Evolutionary conservation across 2,113 vertebrate species (phyloP), one percentile per base, ranked within the genome.

Genomic region (Benitochromis conjunctus): DNA sequence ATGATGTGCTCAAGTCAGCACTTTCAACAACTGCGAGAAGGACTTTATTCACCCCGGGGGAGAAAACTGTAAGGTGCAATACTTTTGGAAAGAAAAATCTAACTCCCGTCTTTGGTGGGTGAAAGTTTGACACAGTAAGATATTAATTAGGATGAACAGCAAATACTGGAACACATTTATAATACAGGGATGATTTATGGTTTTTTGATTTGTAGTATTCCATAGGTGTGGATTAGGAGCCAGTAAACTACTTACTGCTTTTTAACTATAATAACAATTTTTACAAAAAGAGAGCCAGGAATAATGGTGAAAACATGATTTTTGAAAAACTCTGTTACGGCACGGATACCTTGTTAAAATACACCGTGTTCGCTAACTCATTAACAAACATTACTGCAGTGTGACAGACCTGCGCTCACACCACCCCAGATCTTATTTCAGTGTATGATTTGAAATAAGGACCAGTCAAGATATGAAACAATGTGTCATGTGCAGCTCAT

Each of bases 1-100:
- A 85, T 29, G 69, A 86, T 41, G 78, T 82, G 83, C 36, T 86
- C 7, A 21, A 71, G 64, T 90, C 91, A 91, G 86, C 91, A 90
- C 43, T 62, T 88, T 53, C 16, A 82, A 82, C 51, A 80, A 82
- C 78, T 82, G 46, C 12, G 71, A 76, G 26, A n/a, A 19, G 66
- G 84, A 66, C 60, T 71, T 86, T 69, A 56, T 77, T 90, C 24
- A 82, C 57, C 79, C 85, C 6, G 13, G 31, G 54, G 57, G 43
- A 51, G 53, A 13, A 60, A 66, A 60, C 38, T 71, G 24, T 74
- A 69, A 64, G 9, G 38, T 56, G 24, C 53, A 81, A 74, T 58
- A 69, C 10, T 19, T 79, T 79, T 29, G 76, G 48, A 71, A 53
- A 82, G 78, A 84, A 60, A 48, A 58, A 10, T 57, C 31, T 13